These are phyloP conservation scores for Neomorphus geoffroyi DNA, from an alignment of 2,797 vertebrate genomes.

Conservation along the genomic window DNA sequence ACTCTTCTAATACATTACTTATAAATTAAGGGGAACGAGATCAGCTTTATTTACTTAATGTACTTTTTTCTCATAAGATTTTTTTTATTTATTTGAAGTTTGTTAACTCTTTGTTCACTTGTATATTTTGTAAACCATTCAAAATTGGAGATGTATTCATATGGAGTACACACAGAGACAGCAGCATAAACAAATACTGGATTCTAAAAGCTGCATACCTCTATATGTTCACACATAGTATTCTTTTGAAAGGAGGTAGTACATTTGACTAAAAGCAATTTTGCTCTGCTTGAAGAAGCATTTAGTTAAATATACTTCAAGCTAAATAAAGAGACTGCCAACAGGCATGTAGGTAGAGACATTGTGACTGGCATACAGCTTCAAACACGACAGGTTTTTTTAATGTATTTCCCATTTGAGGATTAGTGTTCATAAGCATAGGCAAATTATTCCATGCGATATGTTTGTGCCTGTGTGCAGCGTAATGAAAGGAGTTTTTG, in stretches of 20 bases:
- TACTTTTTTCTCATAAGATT: background rate
- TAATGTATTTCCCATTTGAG: background rate
- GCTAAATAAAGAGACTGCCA: background rate
- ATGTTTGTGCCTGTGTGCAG: background rate
- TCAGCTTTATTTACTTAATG: background rate
- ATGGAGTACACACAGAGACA: background rate
- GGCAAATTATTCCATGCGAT: background rate
- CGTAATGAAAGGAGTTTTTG: background rate
- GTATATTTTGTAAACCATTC: background rate
- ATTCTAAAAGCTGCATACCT: background rate
- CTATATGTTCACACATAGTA: background rate
- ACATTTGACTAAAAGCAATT: background rate
- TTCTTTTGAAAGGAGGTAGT: background rate
- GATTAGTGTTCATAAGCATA: background rate
- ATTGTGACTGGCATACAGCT: background rate
- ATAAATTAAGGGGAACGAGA: background rate
- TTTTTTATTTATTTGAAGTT: background rate
- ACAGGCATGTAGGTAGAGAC: background rate
- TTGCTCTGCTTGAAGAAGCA: background rate
- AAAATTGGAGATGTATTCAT: background rate
- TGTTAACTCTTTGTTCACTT: background rate
- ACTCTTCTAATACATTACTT: background rate
- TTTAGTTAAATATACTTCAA: background rate
- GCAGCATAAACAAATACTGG: background rate
- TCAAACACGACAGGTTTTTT: background rate